phyloP scores from a whole-genome alignment of 2,888 invertebrate species.

The Phalangium opilio region DNA sequence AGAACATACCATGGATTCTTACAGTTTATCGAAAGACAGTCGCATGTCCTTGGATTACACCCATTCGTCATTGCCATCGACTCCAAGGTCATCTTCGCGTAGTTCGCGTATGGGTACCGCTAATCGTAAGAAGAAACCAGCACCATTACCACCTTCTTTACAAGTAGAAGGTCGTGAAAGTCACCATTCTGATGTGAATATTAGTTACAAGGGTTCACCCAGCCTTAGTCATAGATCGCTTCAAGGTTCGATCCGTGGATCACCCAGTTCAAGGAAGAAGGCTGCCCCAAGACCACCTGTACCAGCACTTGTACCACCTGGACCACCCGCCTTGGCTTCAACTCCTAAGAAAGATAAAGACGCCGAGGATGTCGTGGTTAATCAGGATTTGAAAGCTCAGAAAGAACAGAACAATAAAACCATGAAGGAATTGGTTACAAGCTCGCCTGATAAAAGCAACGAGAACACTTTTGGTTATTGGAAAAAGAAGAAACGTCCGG shows the following conservation, averaged over 20 bases:
- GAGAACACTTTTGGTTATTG: slow-evolving; percentile 24
- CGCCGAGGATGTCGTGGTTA: too few species aligned
- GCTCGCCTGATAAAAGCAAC: too few species aligned
- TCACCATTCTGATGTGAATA: too few species aligned
- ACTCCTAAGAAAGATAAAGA: too few species aligned
- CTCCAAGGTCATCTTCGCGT: slow-evolving; percentile 8
- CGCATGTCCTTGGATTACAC: slow-evolving; percentile 2
- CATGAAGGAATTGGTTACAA: too few species aligned
- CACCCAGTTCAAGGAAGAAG: slow-evolving; percentile 2
- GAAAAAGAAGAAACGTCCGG: slow-evolving; percentile 63
- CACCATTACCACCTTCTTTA: slow-evolving; percentile 43
- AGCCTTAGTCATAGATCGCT: too few species aligned
- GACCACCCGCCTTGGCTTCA: too few species aligned
- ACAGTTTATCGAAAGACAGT: too few species aligned
- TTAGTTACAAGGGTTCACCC: too few species aligned
- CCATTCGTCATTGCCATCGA: slow-evolving; percentile 25
- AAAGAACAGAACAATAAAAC: too few species aligned
- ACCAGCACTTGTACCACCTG: too few species aligned
- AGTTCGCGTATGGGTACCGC: slow-evolving; percentile 25
- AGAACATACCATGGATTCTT: background rate
- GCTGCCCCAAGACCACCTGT: slow-evolving; percentile 2
- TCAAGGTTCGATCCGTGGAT: slow-evolving; percentile 8
- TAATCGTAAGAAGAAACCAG: slow-evolving; percentile 41
- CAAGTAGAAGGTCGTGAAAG: background rate
- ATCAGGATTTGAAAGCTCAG: too few species aligned